A percentile compares a stretch with the other conserved stretches of the same genome.
phyloP scores from a whole-genome alignment of 2,797 vertebrate species.

The Spinibarbus caldwelli region DNA sequence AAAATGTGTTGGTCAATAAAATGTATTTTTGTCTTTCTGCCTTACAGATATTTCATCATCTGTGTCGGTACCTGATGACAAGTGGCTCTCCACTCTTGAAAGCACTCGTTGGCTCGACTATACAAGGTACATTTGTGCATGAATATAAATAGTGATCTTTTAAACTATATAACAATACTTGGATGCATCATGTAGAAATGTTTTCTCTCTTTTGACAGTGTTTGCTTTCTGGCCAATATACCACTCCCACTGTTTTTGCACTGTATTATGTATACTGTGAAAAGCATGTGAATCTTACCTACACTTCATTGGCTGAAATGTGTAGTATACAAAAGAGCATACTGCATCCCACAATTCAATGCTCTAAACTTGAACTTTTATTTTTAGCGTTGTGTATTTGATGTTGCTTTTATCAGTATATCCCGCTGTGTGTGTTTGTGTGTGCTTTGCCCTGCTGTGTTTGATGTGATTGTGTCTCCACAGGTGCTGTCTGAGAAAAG shows the following conservation, averaged over 20 bases:
- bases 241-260: not conserved
- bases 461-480: conserved; percentile 40
- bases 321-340: not conserved
- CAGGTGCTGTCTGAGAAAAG: conserved; percentile 89
- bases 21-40: not conserved
- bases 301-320: not conserved
- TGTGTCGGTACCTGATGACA: conserved; percentile 83
- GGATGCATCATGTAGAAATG: not conserved
- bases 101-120: conserved; percentile 90
- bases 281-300: not conserved
- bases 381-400: not conserved
- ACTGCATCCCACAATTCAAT: not conserved
- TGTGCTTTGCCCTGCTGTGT: conserved; percentile 18
- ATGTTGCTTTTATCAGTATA: not conserved
- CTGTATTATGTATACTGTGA: too few relatives aligned
- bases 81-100: conserved; percentile 93
- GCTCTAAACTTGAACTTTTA: not conserved
- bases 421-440: conserved; percentile 14
- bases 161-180: not conserved
- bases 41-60: conserved; percentile 80
- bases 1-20: not conserved
- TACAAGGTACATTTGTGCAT: conserved; percentile 77
- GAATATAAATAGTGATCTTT: not conserved
- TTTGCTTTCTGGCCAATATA: too few relatives aligned
- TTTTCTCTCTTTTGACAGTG: not conserved